Evolutionary conservation across 2,888 invertebrate genomes (phyloP).

Genomic region (Pachydiplax longipennis): DNA sequence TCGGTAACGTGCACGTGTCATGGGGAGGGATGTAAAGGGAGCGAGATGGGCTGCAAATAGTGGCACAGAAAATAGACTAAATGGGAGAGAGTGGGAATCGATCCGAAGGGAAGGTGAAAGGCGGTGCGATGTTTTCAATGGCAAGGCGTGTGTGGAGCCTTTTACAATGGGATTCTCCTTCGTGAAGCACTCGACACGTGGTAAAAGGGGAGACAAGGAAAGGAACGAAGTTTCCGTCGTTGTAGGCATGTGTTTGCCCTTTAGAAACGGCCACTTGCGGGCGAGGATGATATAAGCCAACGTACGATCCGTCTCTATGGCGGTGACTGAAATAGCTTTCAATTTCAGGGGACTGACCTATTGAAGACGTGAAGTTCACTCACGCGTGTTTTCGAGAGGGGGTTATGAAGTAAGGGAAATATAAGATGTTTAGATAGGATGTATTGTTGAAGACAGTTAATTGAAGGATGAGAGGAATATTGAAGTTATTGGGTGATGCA

Average conservation of each 20-base stretch:
- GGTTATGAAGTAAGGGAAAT: no score
- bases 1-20: no score
- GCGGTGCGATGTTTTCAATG: background rate
- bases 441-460: no score
- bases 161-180: background rate
- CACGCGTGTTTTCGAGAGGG: background rate
- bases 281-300: background rate
- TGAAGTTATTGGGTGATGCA: no score
- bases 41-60: background rate
- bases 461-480: no score
- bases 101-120: background rate
- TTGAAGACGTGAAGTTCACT: background rate
- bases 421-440: no score
- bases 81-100: background rate
- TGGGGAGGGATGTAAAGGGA: no score
- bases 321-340: background rate
- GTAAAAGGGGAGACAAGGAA: no score
- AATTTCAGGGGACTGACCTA: background rate
- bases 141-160: background rate
- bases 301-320: background rate
- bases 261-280: background rate
- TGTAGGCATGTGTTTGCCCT: background rate
- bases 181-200: background rate
- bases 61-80: background rate
- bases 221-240: no score